Conservation (phyloP, 1,140 invertebrate species). For the Holotrichia oblita region DNA sequence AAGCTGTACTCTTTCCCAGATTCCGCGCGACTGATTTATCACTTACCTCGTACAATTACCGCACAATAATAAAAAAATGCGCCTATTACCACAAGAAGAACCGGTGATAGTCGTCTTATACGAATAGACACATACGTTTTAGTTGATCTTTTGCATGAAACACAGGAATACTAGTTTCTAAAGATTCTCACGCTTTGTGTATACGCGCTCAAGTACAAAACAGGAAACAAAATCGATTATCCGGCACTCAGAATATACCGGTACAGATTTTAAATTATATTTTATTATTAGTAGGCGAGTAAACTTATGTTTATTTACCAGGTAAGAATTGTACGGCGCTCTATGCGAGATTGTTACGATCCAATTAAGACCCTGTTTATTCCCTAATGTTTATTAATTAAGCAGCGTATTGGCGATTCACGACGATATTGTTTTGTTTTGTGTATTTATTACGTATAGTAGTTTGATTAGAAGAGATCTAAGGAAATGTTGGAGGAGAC, state of each 20-base stretch:
- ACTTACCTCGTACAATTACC: slow-evolving; percentile 25
- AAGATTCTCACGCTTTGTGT: slow-evolving; percentile 33
- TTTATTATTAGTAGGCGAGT: slow-evolving; percentile 18
- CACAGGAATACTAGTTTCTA: slow-evolving; percentile 23
- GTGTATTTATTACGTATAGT: not conserved
- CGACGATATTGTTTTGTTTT: slow-evolving; percentile 1
- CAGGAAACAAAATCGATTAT: slow-evolving; percentile 35
- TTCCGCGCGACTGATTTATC: slow-evolving; percentile 1
- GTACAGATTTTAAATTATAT: slow-evolving; percentile 20
- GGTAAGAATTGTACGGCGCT: not conserved
- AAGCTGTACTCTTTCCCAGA: too few species aligned
- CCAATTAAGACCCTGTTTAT: not conserved
- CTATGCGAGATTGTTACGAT: not conserved
- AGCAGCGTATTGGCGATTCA: not conserved
- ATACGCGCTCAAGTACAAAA: not conserved
- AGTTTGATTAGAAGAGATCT: not conserved
- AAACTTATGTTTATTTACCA: slow-evolving; percentile 18
- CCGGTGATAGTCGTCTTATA: not conserved
- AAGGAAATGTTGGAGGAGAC: not conserved
- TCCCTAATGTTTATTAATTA: slow-evolving; percentile 30
- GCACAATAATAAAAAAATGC: slow-evolving; percentile 14
- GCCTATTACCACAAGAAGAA: slow-evolving; percentile 15
- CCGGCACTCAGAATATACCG: slow-evolving; percentile 15
- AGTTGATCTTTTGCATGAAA: not conserved
- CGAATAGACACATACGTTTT: not conserved